phyloP scores from a whole-genome alignment of 2,888 invertebrate genomes.

The Chrysolina haemoptera region DNA sequence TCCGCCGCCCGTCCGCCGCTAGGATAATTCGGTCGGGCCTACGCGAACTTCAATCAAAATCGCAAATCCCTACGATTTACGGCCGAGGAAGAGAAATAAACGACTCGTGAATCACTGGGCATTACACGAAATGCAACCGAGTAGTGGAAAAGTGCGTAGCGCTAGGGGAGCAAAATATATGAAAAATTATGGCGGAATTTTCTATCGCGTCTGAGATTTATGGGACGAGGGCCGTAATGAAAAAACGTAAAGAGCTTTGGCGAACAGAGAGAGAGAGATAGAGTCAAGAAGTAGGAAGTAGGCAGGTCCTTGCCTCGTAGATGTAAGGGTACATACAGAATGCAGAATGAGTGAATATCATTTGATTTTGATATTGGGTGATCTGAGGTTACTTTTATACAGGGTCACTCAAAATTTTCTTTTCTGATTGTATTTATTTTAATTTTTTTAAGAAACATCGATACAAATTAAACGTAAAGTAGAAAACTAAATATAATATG shows the following conservation, averaged over 20 bases:
- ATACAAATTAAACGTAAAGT: too few relatives aligned
- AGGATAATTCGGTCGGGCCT: conserved; percentile 16
- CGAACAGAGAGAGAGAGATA: conserved; percentile 23
- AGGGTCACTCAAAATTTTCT: too few relatives aligned
- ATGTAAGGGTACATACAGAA: conserved; percentile 33
- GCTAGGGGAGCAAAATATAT: conserved; percentile 51
- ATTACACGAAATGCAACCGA: conserved; percentile 51
- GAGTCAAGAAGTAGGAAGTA: conserved; percentile 32
- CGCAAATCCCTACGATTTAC: conserved; percentile 24
- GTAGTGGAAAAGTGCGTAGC: conserved; percentile 40
- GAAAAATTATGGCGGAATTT: conserved; percentile 59
- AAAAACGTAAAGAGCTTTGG: conserved; percentile 50
- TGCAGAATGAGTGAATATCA: too few relatives aligned
- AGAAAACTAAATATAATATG: too few relatives aligned
- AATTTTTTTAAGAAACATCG: too few relatives aligned
- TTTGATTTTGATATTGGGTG: too few relatives aligned
- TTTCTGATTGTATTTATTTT: too few relatives aligned
- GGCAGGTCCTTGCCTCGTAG: conserved; percentile 26
- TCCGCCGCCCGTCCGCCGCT: background rate
- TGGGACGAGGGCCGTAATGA: conserved; percentile 43
- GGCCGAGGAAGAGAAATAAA: conserved; percentile 34
- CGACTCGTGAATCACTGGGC: conserved; percentile 52
- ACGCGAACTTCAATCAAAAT: conserved; percentile 27
- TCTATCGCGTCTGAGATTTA: conserved; percentile 56
- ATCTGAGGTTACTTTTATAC: too few relatives aligned